Percentiles rank a stretch among this genome's conserved stretches.
phyloP scores from a whole-genome alignment of 2,797 vertebrate genomes.

The Naso thynnoides region DNA sequence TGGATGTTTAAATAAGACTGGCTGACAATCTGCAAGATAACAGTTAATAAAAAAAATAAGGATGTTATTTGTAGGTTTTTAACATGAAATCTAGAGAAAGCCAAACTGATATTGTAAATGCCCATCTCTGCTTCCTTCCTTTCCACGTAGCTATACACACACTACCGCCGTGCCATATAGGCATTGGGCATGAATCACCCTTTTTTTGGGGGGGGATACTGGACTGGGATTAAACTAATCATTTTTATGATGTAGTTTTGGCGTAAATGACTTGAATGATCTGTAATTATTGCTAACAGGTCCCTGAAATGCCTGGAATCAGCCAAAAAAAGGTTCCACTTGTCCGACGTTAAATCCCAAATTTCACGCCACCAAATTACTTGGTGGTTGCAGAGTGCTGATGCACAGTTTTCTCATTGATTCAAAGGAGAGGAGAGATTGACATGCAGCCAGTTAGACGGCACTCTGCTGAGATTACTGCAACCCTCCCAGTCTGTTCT shows the following conservation, averaged over 20 bases:
- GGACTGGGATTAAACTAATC: slow-evolving; percentile 37
- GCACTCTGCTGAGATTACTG: slow-evolving; percentile 73
- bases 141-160: background rate
- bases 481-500: slow-evolving; percentile 56
- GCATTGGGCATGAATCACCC: too few relatives aligned
- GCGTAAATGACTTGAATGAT: slow-evolving; percentile 45
- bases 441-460: slow-evolving; percentile 63
- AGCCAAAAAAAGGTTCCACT: slow-evolving; percentile 52
- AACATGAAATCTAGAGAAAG: too few relatives aligned
- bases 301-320: slow-evolving; percentile 55
- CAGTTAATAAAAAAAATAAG: too few relatives aligned
- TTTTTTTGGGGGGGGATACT: too few relatives aligned
- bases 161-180: background rate
- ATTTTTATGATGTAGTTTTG: slow-evolving; percentile 26
- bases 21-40: slow-evolving; percentile 2
- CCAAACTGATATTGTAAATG: too few relatives aligned
- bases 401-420: slow-evolving; percentile 70
- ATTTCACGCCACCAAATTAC: slow-evolving; percentile 74
- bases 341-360: slow-evolving; percentile 68
- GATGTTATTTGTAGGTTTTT: too few relatives aligned
- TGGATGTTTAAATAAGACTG: background rate
- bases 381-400: slow-evolving; percentile 71
- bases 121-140: background rate
- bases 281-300: slow-evolving; percentile 55
- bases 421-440: slow-evolving; percentile 71